Evolutionary conservation across 2,113 vertebrate species (phyloP).

Genomic region (Pyxicephalus adspersus): DNA sequence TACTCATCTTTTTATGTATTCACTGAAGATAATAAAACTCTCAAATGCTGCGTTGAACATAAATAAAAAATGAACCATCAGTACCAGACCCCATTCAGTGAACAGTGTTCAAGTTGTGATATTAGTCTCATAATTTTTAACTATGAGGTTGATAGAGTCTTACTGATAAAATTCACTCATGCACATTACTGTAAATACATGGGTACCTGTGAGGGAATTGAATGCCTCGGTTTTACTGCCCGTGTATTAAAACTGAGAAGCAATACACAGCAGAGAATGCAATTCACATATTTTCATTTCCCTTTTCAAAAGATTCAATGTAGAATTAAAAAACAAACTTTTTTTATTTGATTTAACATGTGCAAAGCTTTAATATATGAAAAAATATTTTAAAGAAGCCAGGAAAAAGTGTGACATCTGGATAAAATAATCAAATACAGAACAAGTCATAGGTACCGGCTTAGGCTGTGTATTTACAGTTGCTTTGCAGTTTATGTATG

Average conservation of each 20-base stretch:
- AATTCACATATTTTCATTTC: too few relatives aligned
- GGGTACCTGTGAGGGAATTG: slow-evolving; percentile 14
- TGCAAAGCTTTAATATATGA: too few relatives aligned
- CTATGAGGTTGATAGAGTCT: slow-evolving; percentile 53
- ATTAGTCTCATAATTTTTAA: slow-evolving; percentile 57
- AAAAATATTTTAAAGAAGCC: too few relatives aligned
- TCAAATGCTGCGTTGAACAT: slow-evolving; percentile 53
- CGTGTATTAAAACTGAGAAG: slow-evolving; percentile 12
- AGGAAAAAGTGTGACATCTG: too few relatives aligned
- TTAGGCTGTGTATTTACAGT: too few relatives aligned
- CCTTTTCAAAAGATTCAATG: too few relatives aligned
- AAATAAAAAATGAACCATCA: slow-evolving; percentile 52
- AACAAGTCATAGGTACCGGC: too few relatives aligned
- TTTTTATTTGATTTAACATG: too few relatives aligned
- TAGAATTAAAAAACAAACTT: too few relatives aligned
- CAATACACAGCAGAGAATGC: not conserved
- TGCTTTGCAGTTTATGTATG: too few relatives aligned
- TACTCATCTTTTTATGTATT: slow-evolving; percentile 53
- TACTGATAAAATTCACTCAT: slow-evolving; percentile 54
- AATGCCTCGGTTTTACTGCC: slow-evolving; percentile 27
- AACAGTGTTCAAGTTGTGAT: slow-evolving; percentile 52
- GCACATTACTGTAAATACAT: slow-evolving; percentile 51
- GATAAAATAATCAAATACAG: too few relatives aligned
- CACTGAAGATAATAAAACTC: slow-evolving; percentile 52
- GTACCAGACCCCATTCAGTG: slow-evolving; percentile 41